Conservation (phyloP, 92 coral and sea anemone species). For the Epizoanthus rinbou region DNA sequence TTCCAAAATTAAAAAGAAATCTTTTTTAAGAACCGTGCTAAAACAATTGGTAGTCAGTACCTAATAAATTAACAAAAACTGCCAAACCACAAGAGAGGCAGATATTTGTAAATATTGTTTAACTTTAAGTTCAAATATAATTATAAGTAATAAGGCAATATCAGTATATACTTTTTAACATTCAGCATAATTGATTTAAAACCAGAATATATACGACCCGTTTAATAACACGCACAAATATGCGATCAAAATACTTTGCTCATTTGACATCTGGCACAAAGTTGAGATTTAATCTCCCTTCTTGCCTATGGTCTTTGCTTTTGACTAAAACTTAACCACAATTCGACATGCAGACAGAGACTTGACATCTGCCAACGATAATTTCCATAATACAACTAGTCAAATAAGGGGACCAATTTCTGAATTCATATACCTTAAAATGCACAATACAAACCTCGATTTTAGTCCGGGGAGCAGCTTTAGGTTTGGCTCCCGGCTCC, state of each 20-base stretch:
- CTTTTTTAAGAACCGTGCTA: not conserved
- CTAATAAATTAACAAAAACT: not conserved
- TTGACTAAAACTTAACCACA: not conserved
- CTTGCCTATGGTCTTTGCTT: no score
- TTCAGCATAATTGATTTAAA: no score
- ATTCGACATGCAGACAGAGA: not conserved
- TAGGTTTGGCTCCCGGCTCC: constrained; percentile 48
- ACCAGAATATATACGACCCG: not conserved
- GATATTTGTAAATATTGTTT: no score
- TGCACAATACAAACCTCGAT: constrained; percentile 56
- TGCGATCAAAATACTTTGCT: not conserved
- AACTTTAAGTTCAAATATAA: no score
- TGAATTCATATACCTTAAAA: not conserved
- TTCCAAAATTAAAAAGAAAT: no score
- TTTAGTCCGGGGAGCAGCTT: constrained; percentile 54
- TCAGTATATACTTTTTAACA: no score
- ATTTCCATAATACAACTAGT: not conserved
- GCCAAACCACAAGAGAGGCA: not conserved
- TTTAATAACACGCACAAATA: not conserved
- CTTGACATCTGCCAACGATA: not conserved
- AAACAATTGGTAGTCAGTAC: not conserved
- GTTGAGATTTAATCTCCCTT: no score
- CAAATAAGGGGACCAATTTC: not conserved
- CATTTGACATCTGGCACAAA: not conserved
- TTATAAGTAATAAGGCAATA: no score